Conservation (phyloP, 1,140 invertebrate species). For the Helicorthomorpha holstii region DNA sequence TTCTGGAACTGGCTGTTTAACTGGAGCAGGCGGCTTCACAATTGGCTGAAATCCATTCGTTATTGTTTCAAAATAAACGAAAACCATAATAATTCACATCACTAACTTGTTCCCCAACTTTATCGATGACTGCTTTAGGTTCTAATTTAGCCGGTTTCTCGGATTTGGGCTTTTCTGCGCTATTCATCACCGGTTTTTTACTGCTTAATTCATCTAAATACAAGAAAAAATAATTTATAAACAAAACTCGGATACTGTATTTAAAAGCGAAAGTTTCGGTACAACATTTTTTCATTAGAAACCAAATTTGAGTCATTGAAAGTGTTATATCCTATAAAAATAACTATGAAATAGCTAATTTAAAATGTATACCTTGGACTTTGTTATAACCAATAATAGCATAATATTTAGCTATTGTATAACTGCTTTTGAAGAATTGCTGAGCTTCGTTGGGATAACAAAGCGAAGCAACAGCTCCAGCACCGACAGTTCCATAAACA, state of each 20-base stretch:
- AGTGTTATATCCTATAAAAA: not conserved
- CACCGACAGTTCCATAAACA: constrained; percentile 16
- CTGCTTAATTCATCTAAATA: not conserved
- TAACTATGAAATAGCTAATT: not conserved
- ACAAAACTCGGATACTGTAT: no score
- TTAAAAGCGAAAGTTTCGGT: no score
- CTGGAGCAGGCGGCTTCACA: not conserved
- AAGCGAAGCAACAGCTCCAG: constrained; percentile 14
- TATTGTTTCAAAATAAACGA: not conserved
- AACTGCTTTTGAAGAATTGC: constrained; percentile 12
- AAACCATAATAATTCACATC: constrained; percentile 5
- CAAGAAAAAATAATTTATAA: not conserved
- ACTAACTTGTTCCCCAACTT: constrained; percentile 6
- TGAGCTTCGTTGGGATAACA: constrained; percentile 19
- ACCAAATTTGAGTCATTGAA: not conserved
- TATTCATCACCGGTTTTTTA: not conserved
- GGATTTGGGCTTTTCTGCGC: not conserved
- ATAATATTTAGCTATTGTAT: constrained; percentile 9
- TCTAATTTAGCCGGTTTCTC: not conserved
- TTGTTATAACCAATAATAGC: constrained; percentile 8
- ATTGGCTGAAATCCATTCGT: not conserved
- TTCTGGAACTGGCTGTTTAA: not conserved
- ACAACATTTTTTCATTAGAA: no score
- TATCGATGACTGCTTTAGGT: constrained; percentile 3
- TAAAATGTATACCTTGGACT: not conserved